Conservation (phyloP, 2,797 vertebrate species). For the Ficedula albicollis region DNA sequence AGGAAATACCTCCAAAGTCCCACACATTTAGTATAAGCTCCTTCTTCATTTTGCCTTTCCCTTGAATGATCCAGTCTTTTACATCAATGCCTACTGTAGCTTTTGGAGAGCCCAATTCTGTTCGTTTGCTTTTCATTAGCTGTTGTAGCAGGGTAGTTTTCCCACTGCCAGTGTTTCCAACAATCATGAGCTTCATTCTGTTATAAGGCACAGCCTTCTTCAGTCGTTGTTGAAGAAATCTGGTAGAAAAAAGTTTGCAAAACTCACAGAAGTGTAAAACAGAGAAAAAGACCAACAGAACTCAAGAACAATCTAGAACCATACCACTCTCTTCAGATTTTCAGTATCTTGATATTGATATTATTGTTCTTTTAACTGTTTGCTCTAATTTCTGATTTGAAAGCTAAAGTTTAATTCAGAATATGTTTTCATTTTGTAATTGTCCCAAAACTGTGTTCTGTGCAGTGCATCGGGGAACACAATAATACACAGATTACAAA, state of each 20-base stretch:
- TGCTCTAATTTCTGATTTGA: background rate
- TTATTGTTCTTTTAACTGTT: too few species aligned
- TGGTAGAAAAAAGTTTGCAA: conserved; percentile 53
- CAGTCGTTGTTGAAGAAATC: conserved; percentile 95
- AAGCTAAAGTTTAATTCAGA: background rate
- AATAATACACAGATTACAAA: background rate
- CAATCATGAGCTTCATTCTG: conserved; percentile 94
- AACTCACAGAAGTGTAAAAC: background rate
- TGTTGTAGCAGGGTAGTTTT: conserved; percentile 91
- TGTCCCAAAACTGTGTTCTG: background rate
- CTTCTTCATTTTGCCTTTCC: conserved; percentile 85
- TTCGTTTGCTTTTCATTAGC: conserved; percentile 86
- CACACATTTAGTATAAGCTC: conserved; percentile 90
- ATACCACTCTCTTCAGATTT: too few species aligned
- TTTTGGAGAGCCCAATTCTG: conserved; percentile 68
- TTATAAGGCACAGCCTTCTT: conserved; percentile 95
- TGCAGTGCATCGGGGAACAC: background rate
- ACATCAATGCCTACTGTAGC: conserved; percentile 82
- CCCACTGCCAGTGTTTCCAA: conserved; percentile 89
- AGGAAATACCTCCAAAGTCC: conserved; percentile 92
- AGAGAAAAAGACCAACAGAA: background rate
- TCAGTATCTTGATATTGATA: too few species aligned
- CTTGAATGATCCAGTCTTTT: conserved; percentile 86
- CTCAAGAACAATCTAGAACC: background rate
- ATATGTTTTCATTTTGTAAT: background rate